Percentiles rank a stretch among this genome's conserved stretches.
Conservation (phyloP, 2,797 vertebrate species). For the Hipposideros larvatus region DNA sequence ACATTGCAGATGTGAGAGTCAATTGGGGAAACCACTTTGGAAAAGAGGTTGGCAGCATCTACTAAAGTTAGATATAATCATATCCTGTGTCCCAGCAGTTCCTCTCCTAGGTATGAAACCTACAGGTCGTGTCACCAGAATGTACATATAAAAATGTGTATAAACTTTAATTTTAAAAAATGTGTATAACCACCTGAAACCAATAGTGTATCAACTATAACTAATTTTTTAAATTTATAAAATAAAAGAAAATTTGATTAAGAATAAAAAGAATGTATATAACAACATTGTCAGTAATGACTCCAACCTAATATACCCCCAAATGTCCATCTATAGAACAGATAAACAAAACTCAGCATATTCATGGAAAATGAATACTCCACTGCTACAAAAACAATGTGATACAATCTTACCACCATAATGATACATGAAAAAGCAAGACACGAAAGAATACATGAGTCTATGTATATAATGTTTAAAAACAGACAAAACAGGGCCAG, state of each 20-base stretch:
- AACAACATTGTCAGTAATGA: neutral
- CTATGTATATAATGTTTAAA: constrained; percentile 7
- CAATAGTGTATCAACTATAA: too few relatives aligned
- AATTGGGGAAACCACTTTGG: neutral
- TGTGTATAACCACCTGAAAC: neutral
- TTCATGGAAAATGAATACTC: neutral
- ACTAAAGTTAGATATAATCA: neutral
- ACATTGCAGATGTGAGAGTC: neutral
- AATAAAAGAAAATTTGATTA: too few relatives aligned
- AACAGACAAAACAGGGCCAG: neutral
- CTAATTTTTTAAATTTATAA: too few relatives aligned
- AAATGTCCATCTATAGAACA: neutral
- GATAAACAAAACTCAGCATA: neutral
- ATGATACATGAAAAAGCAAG: neutral
- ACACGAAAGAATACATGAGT: neutral
- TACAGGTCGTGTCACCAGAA: neutral
- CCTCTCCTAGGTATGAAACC: neutral
- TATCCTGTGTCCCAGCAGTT: neutral
- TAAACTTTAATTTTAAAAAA: too few relatives aligned
- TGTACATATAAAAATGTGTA: neutral
- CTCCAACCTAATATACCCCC: neutral
- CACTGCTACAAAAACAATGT: neutral
- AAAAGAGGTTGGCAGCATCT: neutral
- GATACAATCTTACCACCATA: neutral
- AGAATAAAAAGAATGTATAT: neutral